Evolutionary conservation across 2,113 vertebrate species (phyloP), one percentile per base, ranked within the genome.

Genomic region (Rhadina sibilatrix): DNA sequence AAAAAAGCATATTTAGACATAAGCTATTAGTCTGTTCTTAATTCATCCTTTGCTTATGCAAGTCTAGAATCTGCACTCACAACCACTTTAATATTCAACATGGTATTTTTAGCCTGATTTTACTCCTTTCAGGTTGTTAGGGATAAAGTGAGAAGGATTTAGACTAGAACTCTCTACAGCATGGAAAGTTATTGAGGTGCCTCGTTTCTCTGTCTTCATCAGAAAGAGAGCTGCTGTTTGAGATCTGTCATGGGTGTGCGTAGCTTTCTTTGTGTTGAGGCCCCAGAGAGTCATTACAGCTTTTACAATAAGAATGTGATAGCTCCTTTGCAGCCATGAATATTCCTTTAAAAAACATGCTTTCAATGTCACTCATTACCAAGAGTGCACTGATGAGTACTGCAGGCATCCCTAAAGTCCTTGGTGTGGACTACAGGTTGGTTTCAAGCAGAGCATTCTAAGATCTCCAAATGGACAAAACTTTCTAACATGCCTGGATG

Each of bases 41-140:
- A 74, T 81, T 94, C 27, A 54, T 77, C 10, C 9, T 83, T 87
- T 91, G 59, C 35, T 80, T 81, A 38, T 83, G 40, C 52, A 66
- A 68, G 70, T 59, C 57, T 66, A 63, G 25, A 59, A 1, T 42
- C 61, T 60, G 35, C 42, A 56, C 59, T 37, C 15, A 65, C 42
- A 64, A 14, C 7, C 22, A 10, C 57, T 91, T 54, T 87, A 82
- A 38, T 79, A 64, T 57, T 77, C 57, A 65, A 11, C 11, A 4
- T 52, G 23, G 15, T 89, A 63, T 85, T 94, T 95, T 31, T 85
- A 54, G 38, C 33, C 54, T 74, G 52, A 76, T 70, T 88, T 91
- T 38, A 37, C 19, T 77, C 20, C 12, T 33, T 71, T 80, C 47
- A 66, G 9, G 24, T 24, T 75, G 50, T 28, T 71, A 27, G 61